Conservation (phyloP, 2,797 vertebrate genomes). For the Ctenochaetus hawaiiensis region DNA sequence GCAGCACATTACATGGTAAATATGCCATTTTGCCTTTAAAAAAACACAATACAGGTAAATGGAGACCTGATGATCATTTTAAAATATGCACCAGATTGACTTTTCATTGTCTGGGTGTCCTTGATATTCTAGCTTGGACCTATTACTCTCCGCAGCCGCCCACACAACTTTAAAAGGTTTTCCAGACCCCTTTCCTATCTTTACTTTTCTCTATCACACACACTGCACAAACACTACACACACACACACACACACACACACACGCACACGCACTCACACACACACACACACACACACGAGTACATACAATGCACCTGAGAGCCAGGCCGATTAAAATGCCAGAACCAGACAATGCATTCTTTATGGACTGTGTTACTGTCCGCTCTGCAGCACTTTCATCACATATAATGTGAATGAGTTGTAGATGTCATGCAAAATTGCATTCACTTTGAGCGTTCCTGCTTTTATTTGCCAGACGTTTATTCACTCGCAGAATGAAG, state of each 20-base stretch:
- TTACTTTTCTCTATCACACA: constrained; percentile 47
- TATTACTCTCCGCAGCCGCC: constrained; percentile 55
- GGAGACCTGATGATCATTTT: constrained; percentile 20
- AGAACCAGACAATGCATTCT: constrained; percentile 65
- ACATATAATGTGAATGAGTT: constrained; percentile 41
- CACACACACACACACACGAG: constrained; percentile 15
- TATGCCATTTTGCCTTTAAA: constrained; percentile 8
- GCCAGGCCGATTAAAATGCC: constrained; percentile 63
- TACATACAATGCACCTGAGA: constrained; percentile 54
- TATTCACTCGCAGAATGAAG: constrained; percentile 14
- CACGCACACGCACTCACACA: constrained; percentile 12
- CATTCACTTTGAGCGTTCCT: constrained; percentile 35
- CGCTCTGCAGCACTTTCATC: constrained; percentile 44
- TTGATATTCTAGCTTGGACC: constrained; percentile 38
- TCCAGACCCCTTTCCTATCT: constrained; percentile 65
- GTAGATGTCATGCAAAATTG: constrained; percentile 43
- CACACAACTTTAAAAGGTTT: constrained; percentile 72
- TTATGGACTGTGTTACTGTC: constrained; percentile 55
- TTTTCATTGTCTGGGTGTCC: constrained; percentile 56
- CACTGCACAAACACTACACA: constrained; percentile 19
- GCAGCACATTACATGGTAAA: constrained; percentile 10
- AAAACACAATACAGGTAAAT: constrained; percentile 14
- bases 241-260: constrained; percentile 24
- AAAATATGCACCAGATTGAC: constrained; percentile 43
- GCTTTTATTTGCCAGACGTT: constrained; percentile 10